phyloP scores from a whole-genome alignment of 2,113 vertebrate species.

The Pyrgilauda ruficollis region DNA sequence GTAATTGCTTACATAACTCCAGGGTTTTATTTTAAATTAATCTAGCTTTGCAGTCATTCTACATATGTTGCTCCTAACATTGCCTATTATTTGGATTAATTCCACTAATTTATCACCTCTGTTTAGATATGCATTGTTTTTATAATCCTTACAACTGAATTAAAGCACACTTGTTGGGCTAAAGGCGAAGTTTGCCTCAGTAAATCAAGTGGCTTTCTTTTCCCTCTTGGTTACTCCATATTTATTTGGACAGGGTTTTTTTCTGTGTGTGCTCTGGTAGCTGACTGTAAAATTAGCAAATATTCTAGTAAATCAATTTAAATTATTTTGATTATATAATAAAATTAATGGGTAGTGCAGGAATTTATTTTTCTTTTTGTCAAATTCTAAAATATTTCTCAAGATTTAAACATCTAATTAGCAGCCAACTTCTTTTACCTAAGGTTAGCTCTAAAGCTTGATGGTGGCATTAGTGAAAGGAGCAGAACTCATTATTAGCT shows the following conservation, averaged over 20 bases:
- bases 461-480: not conserved
- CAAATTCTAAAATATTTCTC: not conserved
- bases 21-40: slow-evolving; percentile 51
- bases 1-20: slow-evolving; percentile 55
- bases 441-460: not conserved
- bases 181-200: not conserved
- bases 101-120: slow-evolving; percentile 33
- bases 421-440: not conserved
- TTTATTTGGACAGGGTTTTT: not conserved
- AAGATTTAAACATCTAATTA: not conserved
- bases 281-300: not conserved
- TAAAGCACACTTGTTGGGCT: slow-evolving; percentile 16
- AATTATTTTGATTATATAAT: not conserved
- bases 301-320: not conserved
- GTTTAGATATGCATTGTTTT: slow-evolving; percentile 34
- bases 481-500: not conserved
- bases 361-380: not conserved
- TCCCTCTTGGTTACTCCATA: not conserved
- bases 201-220: slow-evolving; percentile 32
- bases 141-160: not conserved
- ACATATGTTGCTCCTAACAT: slow-evolving; percentile 18
- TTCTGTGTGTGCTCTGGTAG: not conserved
- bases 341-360: not conserved
- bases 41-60: slow-evolving; percentile 25
- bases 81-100: slow-evolving; percentile 48